phyloP scores from a whole-genome alignment of 2,113 vertebrate genomes.

The Epinephelus lanceolatus region DNA sequence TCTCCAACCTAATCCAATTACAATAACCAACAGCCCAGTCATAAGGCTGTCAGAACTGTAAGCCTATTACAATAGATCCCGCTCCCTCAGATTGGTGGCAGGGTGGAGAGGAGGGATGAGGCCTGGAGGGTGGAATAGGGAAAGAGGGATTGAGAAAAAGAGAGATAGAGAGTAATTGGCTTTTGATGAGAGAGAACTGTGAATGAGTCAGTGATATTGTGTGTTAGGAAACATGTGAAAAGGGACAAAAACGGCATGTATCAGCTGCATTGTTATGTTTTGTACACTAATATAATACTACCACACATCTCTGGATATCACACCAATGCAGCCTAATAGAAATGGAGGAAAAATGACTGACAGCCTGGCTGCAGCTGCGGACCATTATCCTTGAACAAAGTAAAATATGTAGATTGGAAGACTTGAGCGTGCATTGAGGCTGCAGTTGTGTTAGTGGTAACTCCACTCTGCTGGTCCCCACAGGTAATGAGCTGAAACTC shows the following conservation, averaged over 20 bases:
- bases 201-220: constrained; percentile 31
- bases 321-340: background rate
- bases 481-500: constrained; percentile 35
- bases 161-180: constrained; percentile 49
- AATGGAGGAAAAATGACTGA: background rate
- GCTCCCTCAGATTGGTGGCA: constrained; percentile 48
- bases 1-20: constrained; percentile 77
- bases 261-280: background rate
- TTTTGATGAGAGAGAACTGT: constrained; percentile 29
- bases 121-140: background rate
- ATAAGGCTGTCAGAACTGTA: constrained; percentile 70
- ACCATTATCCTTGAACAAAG: background rate
- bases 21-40: constrained; percentile 74
- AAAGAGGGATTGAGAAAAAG: constrained; percentile 8
- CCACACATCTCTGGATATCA: background rate
- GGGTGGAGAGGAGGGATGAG: background rate
- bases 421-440: background rate
- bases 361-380: background rate
- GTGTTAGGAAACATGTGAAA: background rate
- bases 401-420: background rate
- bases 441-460: background rate
- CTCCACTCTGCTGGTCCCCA: background rate
- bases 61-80: constrained; percentile 73
- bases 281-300: background rate
- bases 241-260: background rate